Percentiles rank a stretch among this genome's conserved stretches.
Evolutionary conservation across 2,888 invertebrate species (phyloP).

Genomic region (Spicauda simplicius): DNA sequence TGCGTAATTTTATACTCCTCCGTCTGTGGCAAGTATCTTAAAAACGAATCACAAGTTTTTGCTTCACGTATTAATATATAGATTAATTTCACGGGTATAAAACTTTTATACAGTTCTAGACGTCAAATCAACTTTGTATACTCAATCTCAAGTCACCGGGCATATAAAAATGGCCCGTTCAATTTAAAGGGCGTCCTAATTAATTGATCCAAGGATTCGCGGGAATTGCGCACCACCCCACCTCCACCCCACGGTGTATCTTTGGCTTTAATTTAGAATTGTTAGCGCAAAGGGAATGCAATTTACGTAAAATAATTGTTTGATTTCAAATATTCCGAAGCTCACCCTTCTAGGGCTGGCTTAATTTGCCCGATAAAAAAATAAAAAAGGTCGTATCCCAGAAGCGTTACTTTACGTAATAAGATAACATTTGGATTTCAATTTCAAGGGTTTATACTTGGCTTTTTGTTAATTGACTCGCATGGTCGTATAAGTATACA

Average conservation of each 20-base stretch:
- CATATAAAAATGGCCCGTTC: constrained; percentile 65
- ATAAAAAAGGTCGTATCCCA: constrained; percentile 24
- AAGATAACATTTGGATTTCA: neutral
- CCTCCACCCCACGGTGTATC: constrained; percentile 67
- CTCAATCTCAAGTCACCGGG: constrained; percentile 34
- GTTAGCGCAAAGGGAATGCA: constrained; percentile 82
- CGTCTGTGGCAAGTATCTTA: no score
- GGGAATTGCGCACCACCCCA: constrained; percentile 68
- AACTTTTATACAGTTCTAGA: no score
- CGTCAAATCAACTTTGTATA: neutral
- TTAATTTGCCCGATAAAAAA: constrained; percentile 66
- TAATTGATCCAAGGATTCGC: constrained; percentile 81
- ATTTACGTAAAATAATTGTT: constrained; percentile 83
- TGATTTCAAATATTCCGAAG: constrained; percentile 72
- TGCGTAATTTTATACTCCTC: no score
- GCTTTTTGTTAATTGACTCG: neutral
- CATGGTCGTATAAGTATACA: no score
- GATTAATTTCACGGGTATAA: no score
- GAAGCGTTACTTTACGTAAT: neutral
- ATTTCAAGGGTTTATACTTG: neutral
- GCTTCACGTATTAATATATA: no score
- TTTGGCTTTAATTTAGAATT: constrained; percentile 83
- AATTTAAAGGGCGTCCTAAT: constrained; percentile 76
- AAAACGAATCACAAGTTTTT: no score
- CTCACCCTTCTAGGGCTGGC: constrained; percentile 54